Base-by-base conservation (phyloP, 2,113 vertebrate species). In the Callipepla californica region DNA sequence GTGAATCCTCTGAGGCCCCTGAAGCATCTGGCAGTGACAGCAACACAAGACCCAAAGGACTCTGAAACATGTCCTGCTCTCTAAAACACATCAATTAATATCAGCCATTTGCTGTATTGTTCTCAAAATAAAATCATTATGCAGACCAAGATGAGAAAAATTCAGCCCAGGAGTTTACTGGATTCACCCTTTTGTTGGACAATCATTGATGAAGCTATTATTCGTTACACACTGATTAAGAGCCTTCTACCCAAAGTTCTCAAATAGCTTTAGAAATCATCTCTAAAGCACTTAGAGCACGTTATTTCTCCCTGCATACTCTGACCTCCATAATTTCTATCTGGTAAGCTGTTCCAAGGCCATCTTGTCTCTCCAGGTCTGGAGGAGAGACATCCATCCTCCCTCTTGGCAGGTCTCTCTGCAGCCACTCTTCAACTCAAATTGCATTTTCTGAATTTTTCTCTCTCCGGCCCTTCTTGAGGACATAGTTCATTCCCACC, bases 401-500 rank as follows among this genome's bases (percentile, higher is more conserved):
- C 38, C 34, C 48, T 69, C 67, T 32, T 76, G 50, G 67, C 81
- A 92, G 55, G 45, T 82, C 67, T 82, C 67, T 89, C 78, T 85
- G 68, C 48, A 95, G 40, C 74, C 26, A 51, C n/a, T 79, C 74
- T 82, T 85, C 79, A 40, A 87, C 48, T 73, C 91, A 87, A 89
- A 82, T 25, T 48, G 22, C 10, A 15, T 82, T 82, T 91, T 40
- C 36, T 48, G 32, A 4, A 38, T 42, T 83, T 53, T 63, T 51
- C 18, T 75, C 40, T 58, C 48, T 69, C 45, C 7, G 8, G 58
- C 34, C 18, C 76, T 89, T 76, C 53, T 67, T 85, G 69, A 87
- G 7, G 8, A 85, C 23, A 53, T 40, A 57, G 26, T 28, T 87
- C 26, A 76, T 91, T 87, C n/a, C 57, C 89, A 82, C 62, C 36